Evolutionary conservation across 1,140 invertebrate species (phyloP), one percentile per base, ranked within the genome.

Genomic region (Pseudomyrmex pallidus): DNA sequence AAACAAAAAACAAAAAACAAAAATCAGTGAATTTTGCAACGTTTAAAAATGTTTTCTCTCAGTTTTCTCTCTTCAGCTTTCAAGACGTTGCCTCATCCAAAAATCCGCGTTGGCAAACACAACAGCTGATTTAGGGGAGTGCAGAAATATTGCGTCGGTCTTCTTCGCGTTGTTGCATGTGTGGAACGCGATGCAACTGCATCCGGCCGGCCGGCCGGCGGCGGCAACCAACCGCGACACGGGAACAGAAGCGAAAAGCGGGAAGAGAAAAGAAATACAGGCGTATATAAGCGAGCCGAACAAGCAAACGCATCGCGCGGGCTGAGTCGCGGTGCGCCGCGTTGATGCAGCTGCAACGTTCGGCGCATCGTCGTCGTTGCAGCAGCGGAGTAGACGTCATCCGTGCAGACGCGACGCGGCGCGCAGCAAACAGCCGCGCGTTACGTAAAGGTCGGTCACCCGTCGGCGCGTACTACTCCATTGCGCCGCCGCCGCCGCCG

Each of bases 381-480:
- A 35, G 87, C 86, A 91, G 90, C 88, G 85, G 48, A 88, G 89
- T 90, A 90, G 82, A 89, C 92, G 93, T 91, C 92, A 91, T 80
- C 89, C 89, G 76, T 84, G 78, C 83, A 82, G 44, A 20, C 78
- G 73, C 35, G 80, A 62, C 35, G 59, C 62, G 25, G 63, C 56
- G 15, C 78, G 87, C 82, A 72, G 85, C 90, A 90, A 92, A 91
- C 91, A 91, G 88, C 90, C 85, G 82, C 87, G 88, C 89, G 91
- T 94, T 94, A 94, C 93, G 93, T 94, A 94, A 94, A 94, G 93
- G 93, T 94, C 93, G 93, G 91, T 94, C 92, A 94, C 93, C 93
- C 93, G 35, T 35, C 35, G 92, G 91, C 90, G 91, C 88, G 90
- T 91, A 91, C 88, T 86, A 86, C 87, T 85, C 83, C 67, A 67